Evolutionary conservation across 1,140 invertebrate genomes (phyloP), one percentile per base, ranked within the genome.

Genomic region (Macrobrachium rosenbergii): DNA sequence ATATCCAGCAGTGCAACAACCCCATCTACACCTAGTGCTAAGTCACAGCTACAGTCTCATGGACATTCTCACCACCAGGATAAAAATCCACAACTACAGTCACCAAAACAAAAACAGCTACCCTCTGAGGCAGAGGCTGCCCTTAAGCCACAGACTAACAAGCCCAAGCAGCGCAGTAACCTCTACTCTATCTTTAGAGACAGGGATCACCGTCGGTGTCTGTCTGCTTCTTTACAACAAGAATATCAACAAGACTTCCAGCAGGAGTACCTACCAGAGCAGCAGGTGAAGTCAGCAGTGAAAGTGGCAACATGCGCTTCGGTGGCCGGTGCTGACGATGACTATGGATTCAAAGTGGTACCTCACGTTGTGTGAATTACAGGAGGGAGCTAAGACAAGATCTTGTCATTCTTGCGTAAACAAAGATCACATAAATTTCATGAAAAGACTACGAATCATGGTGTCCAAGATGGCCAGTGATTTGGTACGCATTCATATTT

Each of bases 331-430:
- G 78, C 84, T 16, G 84, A 87, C 23, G 84, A 87, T 37, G 84
- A 87, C 84, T 87, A 87, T 69, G 84, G 84, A 64, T 87, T 87
- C 78, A 87, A 87, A 59, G 84, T 87, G 78, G 84, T 76, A 28
- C 84, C 84, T 21, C 84, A 87, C 21, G 84, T 87, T n/a, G 84
- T 87, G 67, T 87, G 60, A 87, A 37, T 60, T 45, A 16, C n/a
- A 21, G 52, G 21, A 23, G 17, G 7, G 8, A 10, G 11, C 77
- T 21, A 8, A 16, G 23, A 7, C 52, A 21, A 11, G 19, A n/a
- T 3, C 23, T 17, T 21, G 16, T 21, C 52, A 19, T 6, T 52
- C 52, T 5, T 5, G 6, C 52, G 52, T 8, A 52, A 52, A 52
- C 7, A 12, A 52, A 10, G 12, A 8, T 52, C 52, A 10, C 8